phyloP scores from a whole-genome alignment of 2,888 invertebrate species.

The Mesoligia furuncula region DNA sequence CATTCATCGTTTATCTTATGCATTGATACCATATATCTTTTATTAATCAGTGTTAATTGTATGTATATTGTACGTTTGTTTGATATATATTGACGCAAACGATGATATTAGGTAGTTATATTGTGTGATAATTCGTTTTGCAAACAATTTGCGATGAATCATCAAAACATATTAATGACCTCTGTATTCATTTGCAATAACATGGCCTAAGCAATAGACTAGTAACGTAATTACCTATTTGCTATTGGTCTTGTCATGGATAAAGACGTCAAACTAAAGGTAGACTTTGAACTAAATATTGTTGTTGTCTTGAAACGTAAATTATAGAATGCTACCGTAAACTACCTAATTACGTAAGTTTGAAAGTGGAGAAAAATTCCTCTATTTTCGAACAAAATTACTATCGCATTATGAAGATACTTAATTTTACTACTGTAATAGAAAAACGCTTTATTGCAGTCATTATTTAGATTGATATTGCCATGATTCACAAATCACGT shows the following conservation, averaged over 20 bases:
- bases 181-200: slow-evolving; percentile 68
- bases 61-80: slow-evolving; percentile 66
- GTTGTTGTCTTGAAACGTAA: slow-evolving; percentile 28
- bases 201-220: slow-evolving; percentile 72
- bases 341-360: slow-evolving; percentile 42
- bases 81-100: slow-evolving; percentile 75
- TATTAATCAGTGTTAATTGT: slow-evolving; percentile 73
- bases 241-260: slow-evolving; percentile 32
- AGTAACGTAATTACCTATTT: slow-evolving; percentile 42
- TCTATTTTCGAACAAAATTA: slow-evolving; percentile 35
- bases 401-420: slow-evolving; percentile 30
- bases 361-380: slow-evolving; percentile 31
- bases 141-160: slow-evolving; percentile 66
- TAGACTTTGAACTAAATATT: slow-evolving; percentile 38
- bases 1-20: slow-evolving; percentile 74
- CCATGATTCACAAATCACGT: slow-evolving; percentile 62
- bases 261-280: slow-evolving; percentile 39
- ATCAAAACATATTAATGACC: slow-evolving; percentile 67
- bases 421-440: slow-evolving; percentile 54
- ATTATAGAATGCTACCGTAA: slow-evolving; percentile 25
- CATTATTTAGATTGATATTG: slow-evolving; percentile 46
- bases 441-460: slow-evolving; percentile 36
- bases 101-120: slow-evolving; percentile 69
- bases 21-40: slow-evolving; percentile 71
- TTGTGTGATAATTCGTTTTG: slow-evolving; percentile 68